Evolutionary conservation across 2,113 vertebrate species (phyloP), one percentile per base, ranked within the genome.

Genomic region (Clarias batrachus): DNA sequence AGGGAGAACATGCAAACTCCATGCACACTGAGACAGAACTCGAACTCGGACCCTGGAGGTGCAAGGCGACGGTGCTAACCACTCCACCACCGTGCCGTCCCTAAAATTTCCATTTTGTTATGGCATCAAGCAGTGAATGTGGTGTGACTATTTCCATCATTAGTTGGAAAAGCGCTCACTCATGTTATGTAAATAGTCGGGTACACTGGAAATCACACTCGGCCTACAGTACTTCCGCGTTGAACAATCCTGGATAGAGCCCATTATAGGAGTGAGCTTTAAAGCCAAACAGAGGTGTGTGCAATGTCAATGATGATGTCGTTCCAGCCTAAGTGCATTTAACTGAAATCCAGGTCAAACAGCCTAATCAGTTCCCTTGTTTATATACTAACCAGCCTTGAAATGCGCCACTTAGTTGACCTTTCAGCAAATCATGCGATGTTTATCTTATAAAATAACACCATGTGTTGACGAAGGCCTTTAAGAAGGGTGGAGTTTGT

Each of bases 231-330:
- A 82, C 68, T 85, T 87, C 66, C 3, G 3, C 59, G 66, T 21
- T 33, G 12, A 33, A 21, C n/a, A 25, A 8, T 85, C 25, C 71
- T 54, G 59, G 71, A 30, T 6, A 16, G n/a, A 59, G 23, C 41
- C 30, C 57, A 84, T 52, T 86, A 65, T 60, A 60, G 13, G 48
- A 74, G 19, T 8, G 33, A 19, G 81, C 13, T 57, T 52, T 14
- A 48, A 60, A 74, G 76, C 33, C 9, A 84, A 81, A 89, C 74
- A 74, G 6, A 56, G 48, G 76, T 56, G 48, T 89, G 25, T 6
- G 60, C 33, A 65, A 11, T 12, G 37, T 41, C 82, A 52, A 30
- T 65, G 23, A 70, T 12, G 33, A 8, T 48, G 48, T 48, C 48
- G 0, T 48, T 48, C 7, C 48, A 30, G 25, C 10, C 11, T 1